Evolutionary conservation across 2,888 invertebrate genomes (phyloP).

Genomic region (Dione vanillae): DNA sequence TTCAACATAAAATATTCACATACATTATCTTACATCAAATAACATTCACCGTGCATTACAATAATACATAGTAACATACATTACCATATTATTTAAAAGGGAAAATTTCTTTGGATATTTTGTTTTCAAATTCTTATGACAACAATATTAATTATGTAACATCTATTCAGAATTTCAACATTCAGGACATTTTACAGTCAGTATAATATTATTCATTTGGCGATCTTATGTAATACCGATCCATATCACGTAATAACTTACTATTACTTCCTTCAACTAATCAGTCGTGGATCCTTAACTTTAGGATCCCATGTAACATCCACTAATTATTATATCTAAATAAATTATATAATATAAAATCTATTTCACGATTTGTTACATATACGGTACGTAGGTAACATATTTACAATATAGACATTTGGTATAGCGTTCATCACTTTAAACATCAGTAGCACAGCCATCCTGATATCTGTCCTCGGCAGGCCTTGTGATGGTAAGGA

Average conservation of each 20-base stretch:
- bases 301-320: constrained; percentile 79
- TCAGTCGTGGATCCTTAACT: constrained; percentile 80
- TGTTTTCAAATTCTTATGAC: constrained; percentile 51
- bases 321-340: constrained; percentile 73
- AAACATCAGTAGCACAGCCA: constrained; percentile 96
- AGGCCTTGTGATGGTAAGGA: constrained; percentile 92
- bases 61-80: constrained; percentile 50
- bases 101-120: constrained; percentile 56
- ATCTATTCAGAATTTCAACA: constrained; percentile 74
- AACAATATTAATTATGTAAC: constrained; percentile 62
- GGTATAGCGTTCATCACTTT: constrained; percentile 58
- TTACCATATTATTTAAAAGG: constrained; percentile 49
- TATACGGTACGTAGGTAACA: constrained; percentile 48
- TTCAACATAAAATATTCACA: constrained; percentile 77
- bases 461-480: constrained; percentile 97
- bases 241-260: constrained; percentile 79
- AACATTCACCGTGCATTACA: constrained; percentile 73
- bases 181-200: constrained; percentile 65
- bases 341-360: constrained; percentile 84
- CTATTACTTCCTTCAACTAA: constrained; percentile 81
- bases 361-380: constrained; percentile 73
- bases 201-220: constrained; percentile 79
- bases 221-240: constrained; percentile 80
- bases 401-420: constrained; percentile 54
- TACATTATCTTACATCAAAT: constrained; percentile 75